Evolutionary conservation across 1,140 invertebrate genomes (phyloP).

Genomic region (Drosophila asahinai): DNA sequence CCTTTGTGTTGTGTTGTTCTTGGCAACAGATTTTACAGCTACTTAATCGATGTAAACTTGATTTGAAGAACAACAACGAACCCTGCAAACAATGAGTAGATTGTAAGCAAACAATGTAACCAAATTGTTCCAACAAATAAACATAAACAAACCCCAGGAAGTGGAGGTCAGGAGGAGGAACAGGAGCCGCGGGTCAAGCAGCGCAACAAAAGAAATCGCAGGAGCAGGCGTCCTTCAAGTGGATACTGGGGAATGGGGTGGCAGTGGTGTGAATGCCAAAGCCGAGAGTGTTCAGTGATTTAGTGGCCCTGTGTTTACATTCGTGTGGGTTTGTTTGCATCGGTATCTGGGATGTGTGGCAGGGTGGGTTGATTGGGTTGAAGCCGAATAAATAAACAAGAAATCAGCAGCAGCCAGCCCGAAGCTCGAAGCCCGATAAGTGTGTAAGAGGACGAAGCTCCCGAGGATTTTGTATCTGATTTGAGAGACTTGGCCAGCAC

Average conservation of each 20-base stretch:
- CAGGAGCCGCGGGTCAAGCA: slow-evolving; percentile 71
- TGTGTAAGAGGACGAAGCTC: slow-evolving; percentile 62
- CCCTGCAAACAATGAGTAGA: slow-evolving; percentile 67
- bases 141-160: slow-evolving; percentile 69
- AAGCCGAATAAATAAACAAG: slow-evolving; percentile 79
- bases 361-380: slow-evolving; percentile 73
- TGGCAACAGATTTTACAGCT: slow-evolving; percentile 66
- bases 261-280: slow-evolving; percentile 69
- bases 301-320: slow-evolving; percentile 71
- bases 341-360: slow-evolving; percentile 32
- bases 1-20: slow-evolving; percentile 48
- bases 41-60: slow-evolving; percentile 78
- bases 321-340: slow-evolving; percentile 64
- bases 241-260: slow-evolving; percentile 15
- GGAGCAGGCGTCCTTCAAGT: slow-evolving; percentile 26
- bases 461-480: slow-evolving; percentile 54
- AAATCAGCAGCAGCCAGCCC: slow-evolving; percentile 58
- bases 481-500: slow-evolving; percentile 40
- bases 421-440: slow-evolving; percentile 68
- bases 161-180: slow-evolving; percentile 8
- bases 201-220: slow-evolving; percentile 72
- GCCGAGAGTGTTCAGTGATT: slow-evolving; percentile 77
- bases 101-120: slow-evolving; percentile 82
- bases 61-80: slow-evolving; percentile 60
- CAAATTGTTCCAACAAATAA: slow-evolving; percentile 83